Conservation (phyloP, 2,888 invertebrate genomes). For the Meiosimyza platycephala region DNA sequence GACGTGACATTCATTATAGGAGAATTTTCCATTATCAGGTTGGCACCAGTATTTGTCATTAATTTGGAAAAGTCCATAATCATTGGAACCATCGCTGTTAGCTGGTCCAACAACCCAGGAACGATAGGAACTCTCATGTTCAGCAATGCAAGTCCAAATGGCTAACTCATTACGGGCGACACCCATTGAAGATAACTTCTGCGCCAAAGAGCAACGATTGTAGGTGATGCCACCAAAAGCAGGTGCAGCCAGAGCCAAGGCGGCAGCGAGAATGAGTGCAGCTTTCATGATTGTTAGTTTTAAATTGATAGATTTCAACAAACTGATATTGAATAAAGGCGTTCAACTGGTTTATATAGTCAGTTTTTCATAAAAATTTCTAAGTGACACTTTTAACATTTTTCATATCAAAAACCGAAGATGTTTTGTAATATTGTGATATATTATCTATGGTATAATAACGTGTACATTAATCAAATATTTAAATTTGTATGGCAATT, state of each 20-base stretch:
- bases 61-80: conserved; percentile 62
- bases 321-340: not conserved
- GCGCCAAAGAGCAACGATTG: conserved; percentile 55
- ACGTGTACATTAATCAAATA: too few relatives aligned
- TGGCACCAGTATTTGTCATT: conserved; percentile 55
- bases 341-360: not conserved
- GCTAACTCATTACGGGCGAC: conserved; percentile 52
- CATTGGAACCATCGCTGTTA: conserved; percentile 67
- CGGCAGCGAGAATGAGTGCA: conserved; percentile 2
- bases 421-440: too few relatives aligned
- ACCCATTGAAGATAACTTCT: conserved; percentile 53
- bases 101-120: conserved; percentile 66
- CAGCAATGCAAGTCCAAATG: conserved; percentile 57
- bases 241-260: not conserved
- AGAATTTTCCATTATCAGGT: conserved; percentile 47
- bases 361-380: not conserved
- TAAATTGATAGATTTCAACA: too few relatives aligned
- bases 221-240: too few relatives aligned
- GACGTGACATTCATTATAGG: conserved; percentile 54
- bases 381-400: too few relatives aligned
- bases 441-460: too few relatives aligned
- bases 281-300: conserved; percentile 9
- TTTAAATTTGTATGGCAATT: too few relatives aligned
- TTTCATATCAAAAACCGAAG: too few relatives aligned
- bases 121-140: conserved; percentile 59